Conservation (phyloP, 2,113 vertebrate genomes). For the Xiphorhynchus elegans region DNA sequence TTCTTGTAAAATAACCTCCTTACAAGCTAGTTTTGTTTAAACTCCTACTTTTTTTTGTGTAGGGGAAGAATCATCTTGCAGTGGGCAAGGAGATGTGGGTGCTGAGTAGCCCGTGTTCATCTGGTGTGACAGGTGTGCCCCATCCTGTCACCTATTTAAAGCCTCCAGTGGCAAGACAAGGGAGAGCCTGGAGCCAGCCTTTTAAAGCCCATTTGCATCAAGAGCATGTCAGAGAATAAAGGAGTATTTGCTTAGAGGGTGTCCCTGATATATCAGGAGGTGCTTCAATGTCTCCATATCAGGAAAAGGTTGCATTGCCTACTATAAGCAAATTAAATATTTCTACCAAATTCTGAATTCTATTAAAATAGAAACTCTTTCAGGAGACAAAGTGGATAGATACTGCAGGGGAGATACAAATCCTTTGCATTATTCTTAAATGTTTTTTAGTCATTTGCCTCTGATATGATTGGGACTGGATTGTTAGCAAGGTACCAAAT, state of each 20-base stretch:
- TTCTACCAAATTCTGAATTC: background rate
- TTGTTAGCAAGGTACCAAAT: background rate
- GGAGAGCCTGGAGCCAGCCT: background rate
- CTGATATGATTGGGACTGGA: rapidly evolving
- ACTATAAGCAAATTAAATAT: rapidly evolving
- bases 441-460: background rate
- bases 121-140: background rate
- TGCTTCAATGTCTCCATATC: rapidly evolving
- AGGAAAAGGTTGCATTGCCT: background rate
- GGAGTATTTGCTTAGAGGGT: rapidly evolving
- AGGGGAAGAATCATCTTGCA: background rate
- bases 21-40: background rate
- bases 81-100: background rate
- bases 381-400: background rate
- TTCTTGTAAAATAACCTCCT: background rate
- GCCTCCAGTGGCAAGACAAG: background rate
- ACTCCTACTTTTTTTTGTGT: background rate
- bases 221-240: background rate
- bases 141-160: background rate
- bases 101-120: background rate
- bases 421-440: background rate
- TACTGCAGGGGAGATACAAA: background rate
- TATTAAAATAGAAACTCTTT: background rate
- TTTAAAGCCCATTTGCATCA: background rate
- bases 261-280: background rate